Percentiles rank a stretch among this genome's conserved stretches.
Evolutionary conservation across 2,113 vertebrate genomes (phyloP).

Genomic region (Brachyistius frenatus): DNA sequence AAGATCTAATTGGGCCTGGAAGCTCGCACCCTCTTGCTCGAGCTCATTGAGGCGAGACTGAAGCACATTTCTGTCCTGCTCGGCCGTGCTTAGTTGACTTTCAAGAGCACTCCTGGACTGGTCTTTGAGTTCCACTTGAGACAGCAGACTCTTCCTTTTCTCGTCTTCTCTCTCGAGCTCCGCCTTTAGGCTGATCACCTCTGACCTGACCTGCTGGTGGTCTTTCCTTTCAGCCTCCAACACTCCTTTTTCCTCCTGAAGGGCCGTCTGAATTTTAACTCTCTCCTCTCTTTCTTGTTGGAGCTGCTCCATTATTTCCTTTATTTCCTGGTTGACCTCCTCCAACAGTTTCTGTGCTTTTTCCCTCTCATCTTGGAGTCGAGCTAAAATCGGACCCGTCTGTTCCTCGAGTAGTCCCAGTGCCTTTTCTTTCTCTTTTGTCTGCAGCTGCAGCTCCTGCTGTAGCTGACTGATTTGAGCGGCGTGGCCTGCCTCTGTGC

Average conservation of each 20-base stretch:
- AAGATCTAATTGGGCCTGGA: conserved; percentile 53
- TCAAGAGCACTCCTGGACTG: conserved; percentile 41
- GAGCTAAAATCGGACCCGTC: conserved; percentile 43
- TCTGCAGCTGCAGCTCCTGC: conserved; percentile 76
- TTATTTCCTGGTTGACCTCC: conserved; percentile 66
- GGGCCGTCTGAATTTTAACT: conserved; percentile 34
- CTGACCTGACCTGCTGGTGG: conserved; percentile 56
- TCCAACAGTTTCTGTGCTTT: conserved; percentile 36
- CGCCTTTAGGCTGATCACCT: conserved; percentile 47
- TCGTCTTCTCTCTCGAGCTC: conserved; percentile 45
- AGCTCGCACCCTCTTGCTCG: conserved; percentile 17
- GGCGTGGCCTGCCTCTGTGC: conserved; percentile 66
- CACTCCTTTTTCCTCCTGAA: conserved; percentile 39
- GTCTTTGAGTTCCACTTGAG: conserved; percentile 59
- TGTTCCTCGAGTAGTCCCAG: conserved; percentile 62
- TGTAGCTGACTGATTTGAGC: conserved; percentile 73
- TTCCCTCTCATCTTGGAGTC: conserved; percentile 54
- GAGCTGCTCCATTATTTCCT: conserved; percentile 45
- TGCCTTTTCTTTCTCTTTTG: conserved; percentile 50
- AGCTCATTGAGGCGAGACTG: conserved; percentile 40
- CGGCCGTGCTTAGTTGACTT: conserved; percentile 19
- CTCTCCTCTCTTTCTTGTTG: conserved; percentile 59
- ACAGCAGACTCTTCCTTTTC: conserved; percentile 51
- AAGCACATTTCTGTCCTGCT: conserved; percentile 52
- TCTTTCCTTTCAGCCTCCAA: conserved; percentile 62